Evolutionary conservation across 2,113 vertebrate genomes (phyloP).

Genomic region (Pedetes capensis): DNA sequence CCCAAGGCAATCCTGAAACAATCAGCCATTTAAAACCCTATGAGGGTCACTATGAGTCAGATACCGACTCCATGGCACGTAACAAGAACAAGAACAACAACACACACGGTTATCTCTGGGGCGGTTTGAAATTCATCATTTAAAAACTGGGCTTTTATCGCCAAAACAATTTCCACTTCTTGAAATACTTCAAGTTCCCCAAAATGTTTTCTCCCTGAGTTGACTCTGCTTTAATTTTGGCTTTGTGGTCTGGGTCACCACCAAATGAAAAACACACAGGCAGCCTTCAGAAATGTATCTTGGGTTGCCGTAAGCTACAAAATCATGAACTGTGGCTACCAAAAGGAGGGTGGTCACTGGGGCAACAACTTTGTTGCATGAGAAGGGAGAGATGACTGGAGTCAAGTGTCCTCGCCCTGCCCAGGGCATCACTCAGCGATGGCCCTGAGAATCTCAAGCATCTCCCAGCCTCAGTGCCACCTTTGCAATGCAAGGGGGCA

Average conservation of each 20-base stretch:
- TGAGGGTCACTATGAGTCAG: no score
- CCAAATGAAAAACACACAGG: neutral
- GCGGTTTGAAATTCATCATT: neutral
- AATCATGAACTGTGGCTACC: neutral
- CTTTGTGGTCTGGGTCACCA: neutral
- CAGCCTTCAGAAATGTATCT: neutral
- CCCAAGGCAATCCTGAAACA: no score
- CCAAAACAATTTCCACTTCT: neutral
- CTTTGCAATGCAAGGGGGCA: fast-evolving
- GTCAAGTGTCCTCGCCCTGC: neutral
- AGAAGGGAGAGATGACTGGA: neutral
- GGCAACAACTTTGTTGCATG: neutral
- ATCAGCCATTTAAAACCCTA: no score
- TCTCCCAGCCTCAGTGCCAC: fast-evolving
- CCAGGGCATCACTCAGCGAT: no score
- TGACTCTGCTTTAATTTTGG: neutral
- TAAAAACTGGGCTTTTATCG: neutral
- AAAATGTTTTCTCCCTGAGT: neutral
- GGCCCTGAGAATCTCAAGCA: fast-evolving
- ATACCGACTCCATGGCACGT: no score
- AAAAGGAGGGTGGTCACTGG: neutral
- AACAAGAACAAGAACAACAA: no score
- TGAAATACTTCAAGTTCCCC: neutral
- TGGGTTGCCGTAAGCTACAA: neutral
- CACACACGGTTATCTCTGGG: neutral